A percentile compares a stretch with the other conserved stretches of the same genome.
Evolutionary conservation across 2,113 vertebrate species (phyloP).

Genomic region (Fregata magnificens): DNA sequence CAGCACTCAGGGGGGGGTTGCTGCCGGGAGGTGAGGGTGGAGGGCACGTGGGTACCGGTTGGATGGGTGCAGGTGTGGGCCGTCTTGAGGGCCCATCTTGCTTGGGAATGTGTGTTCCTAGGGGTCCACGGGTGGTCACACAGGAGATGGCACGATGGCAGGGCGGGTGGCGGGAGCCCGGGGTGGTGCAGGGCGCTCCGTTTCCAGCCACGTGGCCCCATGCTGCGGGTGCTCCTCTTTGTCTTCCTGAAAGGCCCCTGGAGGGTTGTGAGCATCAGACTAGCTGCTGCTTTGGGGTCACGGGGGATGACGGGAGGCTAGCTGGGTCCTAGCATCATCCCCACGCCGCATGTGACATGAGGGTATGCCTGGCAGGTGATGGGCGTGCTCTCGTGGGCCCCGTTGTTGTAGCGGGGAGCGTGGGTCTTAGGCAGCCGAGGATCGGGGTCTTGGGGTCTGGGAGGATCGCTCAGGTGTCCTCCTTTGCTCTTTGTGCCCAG

Average conservation of each 20-base stretch:
- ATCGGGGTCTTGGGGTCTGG: accelerated
- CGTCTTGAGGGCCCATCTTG: accelerated
- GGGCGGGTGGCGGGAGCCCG: accelerated
- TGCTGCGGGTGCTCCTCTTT: neutral
- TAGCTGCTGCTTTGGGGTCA: neutral
- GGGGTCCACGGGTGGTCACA: accelerated
- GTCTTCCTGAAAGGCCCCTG: neutral
- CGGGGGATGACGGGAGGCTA: accelerated
- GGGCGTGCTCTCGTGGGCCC: accelerated
- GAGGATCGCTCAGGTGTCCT: neutral
- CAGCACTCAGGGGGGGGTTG: accelerated
- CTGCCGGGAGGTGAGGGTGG: accelerated
- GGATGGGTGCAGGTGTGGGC: too few relatives aligned
- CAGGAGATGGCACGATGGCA: accelerated
- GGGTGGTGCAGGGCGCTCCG: accelerated
- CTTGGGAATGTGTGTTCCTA: accelerated
- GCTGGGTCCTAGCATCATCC: accelerated
- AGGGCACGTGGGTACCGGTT: accelerated
- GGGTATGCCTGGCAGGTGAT: too few relatives aligned
- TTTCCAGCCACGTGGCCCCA: accelerated
- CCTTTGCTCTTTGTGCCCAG: slow-evolving; percentile 51
- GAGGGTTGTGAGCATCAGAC: neutral
- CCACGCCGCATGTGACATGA: accelerated
- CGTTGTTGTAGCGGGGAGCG: neutral
- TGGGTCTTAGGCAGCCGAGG: neutral